phyloP scores from a whole-genome alignment of 2,113 vertebrate species.

The Gobius niger region DNA sequence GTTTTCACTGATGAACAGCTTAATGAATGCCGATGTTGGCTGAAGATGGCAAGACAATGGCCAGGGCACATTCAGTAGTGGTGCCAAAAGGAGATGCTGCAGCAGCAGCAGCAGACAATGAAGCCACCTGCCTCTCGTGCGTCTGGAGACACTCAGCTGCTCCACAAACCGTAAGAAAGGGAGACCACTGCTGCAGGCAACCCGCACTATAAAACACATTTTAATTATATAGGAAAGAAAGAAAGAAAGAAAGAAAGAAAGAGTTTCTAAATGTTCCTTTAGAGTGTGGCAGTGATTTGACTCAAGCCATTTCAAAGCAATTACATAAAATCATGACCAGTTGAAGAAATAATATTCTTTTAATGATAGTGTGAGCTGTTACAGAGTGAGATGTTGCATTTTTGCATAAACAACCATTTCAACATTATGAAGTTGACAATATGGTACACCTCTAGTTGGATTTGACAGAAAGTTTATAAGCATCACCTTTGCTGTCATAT shows the following conservation, averaged over 20 bases:
- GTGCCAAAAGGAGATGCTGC: slow-evolving; percentile 18
- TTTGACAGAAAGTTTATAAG: not conserved
- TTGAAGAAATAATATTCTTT: no score
- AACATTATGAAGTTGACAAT: no score
- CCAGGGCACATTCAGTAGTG: slow-evolving; percentile 14
- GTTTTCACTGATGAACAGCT: slow-evolving; percentile 7
- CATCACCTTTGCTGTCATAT: no score
- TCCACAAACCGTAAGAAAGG: slow-evolving; percentile 24
- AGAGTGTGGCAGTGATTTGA: not conserved
- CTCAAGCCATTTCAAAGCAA: no score
- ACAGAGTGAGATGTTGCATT: no score
- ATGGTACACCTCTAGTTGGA: no score
- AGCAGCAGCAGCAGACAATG: slow-evolving; percentile 38
- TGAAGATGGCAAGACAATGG: slow-evolving; percentile 14
- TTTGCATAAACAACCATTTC: no score
- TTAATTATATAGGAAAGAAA: slow-evolving; percentile 1
- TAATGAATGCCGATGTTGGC: slow-evolving; percentile 25
- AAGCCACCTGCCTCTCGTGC: slow-evolving; percentile 47
- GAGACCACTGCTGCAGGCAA: slow-evolving; percentile 25
- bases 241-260: slow-evolving; percentile 7
- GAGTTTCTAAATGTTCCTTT: not conserved
- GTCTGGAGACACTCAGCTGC: slow-evolving; percentile 27
- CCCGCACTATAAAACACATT: slow-evolving; percentile 17
- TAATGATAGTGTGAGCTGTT: no score
- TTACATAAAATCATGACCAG: no score